These are phyloP conservation scores for Hirudinaria manillensis DNA, from an alignment of 2,888 invertebrate species.

Conservation along the genomic window DNA sequence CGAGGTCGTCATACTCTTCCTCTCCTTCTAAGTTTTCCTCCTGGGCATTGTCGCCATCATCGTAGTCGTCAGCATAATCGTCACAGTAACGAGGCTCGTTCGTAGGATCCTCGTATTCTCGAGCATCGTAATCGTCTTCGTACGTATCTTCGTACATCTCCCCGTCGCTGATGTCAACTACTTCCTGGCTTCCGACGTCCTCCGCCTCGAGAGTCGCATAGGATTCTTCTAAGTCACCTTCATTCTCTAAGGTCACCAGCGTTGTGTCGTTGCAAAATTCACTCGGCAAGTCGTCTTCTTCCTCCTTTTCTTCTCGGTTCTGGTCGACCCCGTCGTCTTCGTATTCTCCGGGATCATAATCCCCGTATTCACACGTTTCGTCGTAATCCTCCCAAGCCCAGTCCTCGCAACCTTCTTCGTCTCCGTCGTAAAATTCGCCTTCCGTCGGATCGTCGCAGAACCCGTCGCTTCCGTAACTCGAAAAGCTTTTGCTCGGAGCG, in stretches of 20 bases:
- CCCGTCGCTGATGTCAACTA: not conserved
- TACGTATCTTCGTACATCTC: not conserved
- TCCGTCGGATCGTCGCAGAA: not conserved
- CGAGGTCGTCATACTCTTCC: not conserved
- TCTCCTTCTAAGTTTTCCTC: not conserved
- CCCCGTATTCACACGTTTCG: not conserved
- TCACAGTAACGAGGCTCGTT: not conserved
- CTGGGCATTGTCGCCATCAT: not conserved
- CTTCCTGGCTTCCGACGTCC: not conserved
- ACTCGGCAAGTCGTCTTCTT: not conserved
- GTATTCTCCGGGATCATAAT: not conserved
- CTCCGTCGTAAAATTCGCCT: not conserved
- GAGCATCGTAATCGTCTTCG: not conserved
- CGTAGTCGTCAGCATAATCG: not conserved
- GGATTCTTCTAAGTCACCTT: no score
- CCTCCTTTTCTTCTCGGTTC: not conserved
- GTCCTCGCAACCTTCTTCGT: not conserved
- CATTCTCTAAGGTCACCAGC: no score
- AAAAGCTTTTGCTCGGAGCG: no score
- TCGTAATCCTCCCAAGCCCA: constrained; percentile 11
- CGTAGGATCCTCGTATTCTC: not conserved
- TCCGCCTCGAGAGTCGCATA: not conserved
- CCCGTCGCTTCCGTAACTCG: not conserved
- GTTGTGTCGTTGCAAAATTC: not conserved
- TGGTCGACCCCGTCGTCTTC: not conserved